phyloP scores from a whole-genome alignment of 2,797 vertebrate species.

The Benthosema pterotum region DNA sequence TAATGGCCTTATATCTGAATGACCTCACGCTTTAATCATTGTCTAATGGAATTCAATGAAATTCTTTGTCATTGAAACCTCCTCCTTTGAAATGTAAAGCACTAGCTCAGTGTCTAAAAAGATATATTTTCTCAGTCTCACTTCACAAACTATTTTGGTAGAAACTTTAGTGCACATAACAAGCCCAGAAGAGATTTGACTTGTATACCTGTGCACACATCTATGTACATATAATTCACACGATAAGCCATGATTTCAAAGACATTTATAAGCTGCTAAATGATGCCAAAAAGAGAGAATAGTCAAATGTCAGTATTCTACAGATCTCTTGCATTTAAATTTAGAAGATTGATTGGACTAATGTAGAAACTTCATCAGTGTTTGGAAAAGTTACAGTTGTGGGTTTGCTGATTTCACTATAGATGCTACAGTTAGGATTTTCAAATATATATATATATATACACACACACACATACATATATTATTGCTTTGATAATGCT shows the following conservation, averaged over 20 bases:
- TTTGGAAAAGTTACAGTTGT: conserved; percentile 59
- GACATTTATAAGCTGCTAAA: conserved; percentile 84
- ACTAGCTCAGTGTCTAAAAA: conserved; percentile 73
- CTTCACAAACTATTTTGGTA: conserved; percentile 81
- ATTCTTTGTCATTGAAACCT: conserved; percentile 68
- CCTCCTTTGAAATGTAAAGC: conserved; percentile 75
- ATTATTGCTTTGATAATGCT: conserved; percentile 55
- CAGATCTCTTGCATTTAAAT: conserved; percentile 56
- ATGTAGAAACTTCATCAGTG: conserved; percentile 48
- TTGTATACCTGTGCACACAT: conserved; percentile 63
- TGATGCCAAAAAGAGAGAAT: conserved; percentile 81
- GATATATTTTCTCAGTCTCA: conserved; percentile 81
- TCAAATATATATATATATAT: conserved; percentile 41
- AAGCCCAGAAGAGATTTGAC: conserved; percentile 70
- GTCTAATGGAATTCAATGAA: conserved; percentile 71
- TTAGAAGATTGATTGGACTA: conserved; percentile 54
- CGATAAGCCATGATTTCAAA: conserved; percentile 82
- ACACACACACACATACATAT: conserved; percentile 49
- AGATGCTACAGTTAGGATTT: conserved; percentile 47
- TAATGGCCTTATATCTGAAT: conserved; percentile 86
- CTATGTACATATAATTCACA: conserved; percentile 72
- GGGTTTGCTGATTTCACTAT: conserved; percentile 53
- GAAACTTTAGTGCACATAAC: conserved; percentile 69
- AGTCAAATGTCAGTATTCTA: conserved; percentile 64
- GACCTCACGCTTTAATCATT: conserved; percentile 80